Evolutionary conservation across 2,797 vertebrate species (phyloP).

Genomic region (Liparis tanakae): DNA sequence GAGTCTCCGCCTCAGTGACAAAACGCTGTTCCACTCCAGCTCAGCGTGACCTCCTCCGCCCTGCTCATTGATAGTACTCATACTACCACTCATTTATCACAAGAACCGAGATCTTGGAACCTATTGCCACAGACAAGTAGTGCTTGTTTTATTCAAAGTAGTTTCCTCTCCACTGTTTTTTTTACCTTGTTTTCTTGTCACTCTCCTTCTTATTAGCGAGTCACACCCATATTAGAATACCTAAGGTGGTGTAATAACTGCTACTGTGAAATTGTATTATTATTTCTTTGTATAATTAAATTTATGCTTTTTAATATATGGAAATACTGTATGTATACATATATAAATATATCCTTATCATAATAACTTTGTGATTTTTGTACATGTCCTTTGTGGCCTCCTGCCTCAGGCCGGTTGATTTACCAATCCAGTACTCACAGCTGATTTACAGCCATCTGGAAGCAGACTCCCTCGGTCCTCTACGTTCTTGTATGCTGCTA

Average conservation of each 20-base stretch:
- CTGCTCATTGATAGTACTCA: slow-evolving; percentile 37
- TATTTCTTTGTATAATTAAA: slow-evolving; percentile 81
- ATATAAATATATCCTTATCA: slow-evolving; percentile 83
- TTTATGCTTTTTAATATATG: slow-evolving; percentile 81
- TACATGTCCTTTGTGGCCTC: slow-evolving; percentile 77
- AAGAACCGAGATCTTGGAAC: slow-evolving; percentile 29
- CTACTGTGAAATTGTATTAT: slow-evolving; percentile 83
- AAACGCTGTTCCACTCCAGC: slow-evolving; percentile 28
- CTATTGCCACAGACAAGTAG: slow-evolving; percentile 48
- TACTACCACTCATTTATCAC: slow-evolving; percentile 47
- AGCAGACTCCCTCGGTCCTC: slow-evolving; percentile 40
- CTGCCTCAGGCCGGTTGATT: slow-evolving; percentile 53
- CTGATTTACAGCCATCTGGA: slow-evolving; percentile 32
- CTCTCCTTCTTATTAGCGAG: slow-evolving; percentile 50
- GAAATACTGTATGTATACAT: slow-evolving; percentile 81
- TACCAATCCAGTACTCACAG: slow-evolving; percentile 30
- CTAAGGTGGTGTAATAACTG: slow-evolving; percentile 80
- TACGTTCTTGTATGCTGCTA: slow-evolving; percentile 71
- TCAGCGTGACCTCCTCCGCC: slow-evolving; percentile 18
- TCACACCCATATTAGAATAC: slow-evolving; percentile 71
- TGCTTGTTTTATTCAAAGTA: slow-evolving; percentile 38
- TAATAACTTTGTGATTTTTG: slow-evolving; percentile 83
- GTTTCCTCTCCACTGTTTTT: slow-evolving; percentile 39
- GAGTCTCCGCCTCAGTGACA: slow-evolving; percentile 40
- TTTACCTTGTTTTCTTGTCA: slow-evolving; percentile 38